These are phyloP conservation scores for Tiaroga cobitis DNA, from an alignment of 2,797 vertebrate genomes.

Conservation along the genomic window DNA sequence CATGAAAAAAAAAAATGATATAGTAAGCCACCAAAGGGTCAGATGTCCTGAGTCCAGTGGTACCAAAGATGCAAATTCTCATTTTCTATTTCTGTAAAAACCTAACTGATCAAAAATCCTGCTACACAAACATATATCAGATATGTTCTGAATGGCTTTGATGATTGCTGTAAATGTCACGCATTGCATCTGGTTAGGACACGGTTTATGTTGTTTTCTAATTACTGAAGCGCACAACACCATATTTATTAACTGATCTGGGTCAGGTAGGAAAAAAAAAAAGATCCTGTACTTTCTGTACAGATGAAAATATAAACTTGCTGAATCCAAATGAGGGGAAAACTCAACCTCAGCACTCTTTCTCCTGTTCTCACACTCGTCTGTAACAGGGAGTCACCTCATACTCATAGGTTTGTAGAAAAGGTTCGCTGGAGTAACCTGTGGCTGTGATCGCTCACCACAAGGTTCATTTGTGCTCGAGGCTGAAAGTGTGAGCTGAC, in stretches of 20 bases:
- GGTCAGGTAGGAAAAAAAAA: background rate
- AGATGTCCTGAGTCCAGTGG: background rate
- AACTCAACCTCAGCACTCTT: conserved; percentile 62
- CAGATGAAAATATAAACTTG: conserved; percentile 56
- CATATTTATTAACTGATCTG: background rate
- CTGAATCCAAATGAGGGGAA: conserved; percentile 62
- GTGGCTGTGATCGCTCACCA: conserved; percentile 47
- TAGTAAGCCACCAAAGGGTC: background rate
- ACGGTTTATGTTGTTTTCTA: background rate
- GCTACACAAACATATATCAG: background rate
- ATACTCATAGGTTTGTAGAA: conserved; percentile 53
- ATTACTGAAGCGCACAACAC: background rate
- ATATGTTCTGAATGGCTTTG: background rate
- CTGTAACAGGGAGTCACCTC: conserved; percentile 51
- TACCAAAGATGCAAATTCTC: background rate
- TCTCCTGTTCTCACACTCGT: conserved; percentile 53
- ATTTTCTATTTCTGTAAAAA: background rate
- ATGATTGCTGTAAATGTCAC: background rate
- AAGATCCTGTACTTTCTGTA: conserved; percentile 9
- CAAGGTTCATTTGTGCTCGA: conserved; percentile 32
- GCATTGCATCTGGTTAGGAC: background rate
- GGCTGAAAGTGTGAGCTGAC: conserved; percentile 51
- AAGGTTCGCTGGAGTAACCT: conserved; percentile 63
- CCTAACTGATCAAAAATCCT: background rate
- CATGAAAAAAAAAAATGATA: background rate